Evolutionary conservation across 2,113 vertebrate species (phyloP), one percentile per base, ranked within the genome.

Genomic region (Propithecus coquereli): DNA sequence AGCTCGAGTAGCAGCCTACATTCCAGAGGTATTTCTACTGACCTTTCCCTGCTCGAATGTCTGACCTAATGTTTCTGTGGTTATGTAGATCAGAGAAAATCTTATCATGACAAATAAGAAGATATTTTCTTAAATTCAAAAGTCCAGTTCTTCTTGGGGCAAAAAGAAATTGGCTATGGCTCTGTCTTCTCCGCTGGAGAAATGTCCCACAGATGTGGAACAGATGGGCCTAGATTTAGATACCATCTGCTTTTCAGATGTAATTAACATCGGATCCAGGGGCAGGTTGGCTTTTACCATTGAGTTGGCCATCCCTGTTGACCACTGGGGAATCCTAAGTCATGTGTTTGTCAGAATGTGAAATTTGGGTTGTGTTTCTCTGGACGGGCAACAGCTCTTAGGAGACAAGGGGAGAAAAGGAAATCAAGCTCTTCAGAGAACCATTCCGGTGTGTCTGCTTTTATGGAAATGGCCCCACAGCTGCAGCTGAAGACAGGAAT

Each of bases 171-270:
- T 97, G 94, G 90, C 73, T 40, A 54, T 82, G 74, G 45, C 37
- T 92, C 74, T 92, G 54, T 82, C 82, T 96, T 93, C 85, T 96
- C 90, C 0, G 1, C 85, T 4, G 34, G 88, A 87, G 80, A 95
- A 95, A 77, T 12, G 32, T 97, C 92, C 92, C 94, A 95, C 91
- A 96, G 92, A 97, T 79, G 47, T 79, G 73, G 54, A 97, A 93
- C 90, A 97, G 93, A 97, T 97, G 97, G 81, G 68, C 73, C 54
- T 95, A 70, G 88, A 94, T 95, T 85, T 61, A 94, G 66, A 85
- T 52, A 83, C 87, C 96, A 92, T 94, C 96, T 97, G 93, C 91
- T 97, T 95, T 92, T 96, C 88, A 80, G 85, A 91, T 95, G 90
- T 89, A 94, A 95, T 97, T 97, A 94, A 96, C 95, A 77, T 86